phyloP scores from a whole-genome alignment of 2,113 vertebrate species.

The Apteryx mantelli region DNA sequence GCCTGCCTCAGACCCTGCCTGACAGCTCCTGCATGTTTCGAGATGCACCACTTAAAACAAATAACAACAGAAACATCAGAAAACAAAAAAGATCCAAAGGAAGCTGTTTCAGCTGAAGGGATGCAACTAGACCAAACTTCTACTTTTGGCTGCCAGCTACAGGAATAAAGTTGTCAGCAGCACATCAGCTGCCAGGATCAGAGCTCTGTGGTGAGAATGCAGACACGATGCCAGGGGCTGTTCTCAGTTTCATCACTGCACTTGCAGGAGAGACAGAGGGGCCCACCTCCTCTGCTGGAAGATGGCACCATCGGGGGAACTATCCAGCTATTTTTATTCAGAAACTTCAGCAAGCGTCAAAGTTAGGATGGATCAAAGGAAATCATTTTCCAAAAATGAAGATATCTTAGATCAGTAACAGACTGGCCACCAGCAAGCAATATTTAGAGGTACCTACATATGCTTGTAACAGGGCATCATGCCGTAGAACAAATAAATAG shows the following conservation, averaged over 20 bases:
- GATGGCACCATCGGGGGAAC: neutral
- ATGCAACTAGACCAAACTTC: conserved; percentile 32
- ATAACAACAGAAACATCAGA: conserved; percentile 28
- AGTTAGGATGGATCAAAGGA: neutral
- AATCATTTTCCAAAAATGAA: neutral
- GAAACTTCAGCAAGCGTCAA: neutral
- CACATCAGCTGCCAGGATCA: conserved; percentile 57
- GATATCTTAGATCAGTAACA: neutral
- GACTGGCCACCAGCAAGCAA: neutral
- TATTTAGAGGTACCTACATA: neutral
- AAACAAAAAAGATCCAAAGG: neutral
- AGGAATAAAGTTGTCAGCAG: conserved; percentile 70
- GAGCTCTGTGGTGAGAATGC: conserved; percentile 49
- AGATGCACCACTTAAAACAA: conserved; percentile 18
- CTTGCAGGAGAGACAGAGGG: neutral
- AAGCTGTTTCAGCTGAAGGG: conserved; percentile 30
- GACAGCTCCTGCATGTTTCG: neutral
- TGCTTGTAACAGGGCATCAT: neutral
- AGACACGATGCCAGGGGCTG: conserved; percentile 23
- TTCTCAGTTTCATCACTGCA: conserved; percentile 35
- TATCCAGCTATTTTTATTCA: conserved; percentile 35
- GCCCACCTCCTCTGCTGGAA: neutral
- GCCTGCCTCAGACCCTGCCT: conserved; percentile 9
- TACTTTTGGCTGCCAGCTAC: conserved; percentile 54
- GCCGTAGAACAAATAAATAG: neutral